Evolutionary conservation across 1,140 invertebrate genomes (phyloP).

Genomic region (Plodia interpunctella): DNA sequence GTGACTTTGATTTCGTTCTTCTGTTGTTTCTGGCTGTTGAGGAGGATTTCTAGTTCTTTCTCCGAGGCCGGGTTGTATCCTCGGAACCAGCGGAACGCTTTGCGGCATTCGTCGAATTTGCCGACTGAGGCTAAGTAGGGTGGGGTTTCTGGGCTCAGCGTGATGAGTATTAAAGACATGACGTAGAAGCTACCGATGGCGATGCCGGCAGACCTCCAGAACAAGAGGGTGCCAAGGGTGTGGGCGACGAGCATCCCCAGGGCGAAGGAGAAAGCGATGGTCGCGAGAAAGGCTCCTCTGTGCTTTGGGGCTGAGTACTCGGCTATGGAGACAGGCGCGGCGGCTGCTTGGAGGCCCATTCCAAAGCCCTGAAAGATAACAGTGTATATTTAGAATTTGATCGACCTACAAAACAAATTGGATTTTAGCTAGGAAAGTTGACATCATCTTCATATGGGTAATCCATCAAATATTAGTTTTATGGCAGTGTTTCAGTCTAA

Average conservation of each 20-base stretch:
- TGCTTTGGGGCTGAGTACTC: conserved; percentile 63
- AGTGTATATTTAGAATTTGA: not conserved
- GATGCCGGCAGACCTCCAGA: conserved; percentile 59
- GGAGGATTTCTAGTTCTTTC: conserved; percentile 55
- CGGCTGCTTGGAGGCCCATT: conserved; percentile 65
- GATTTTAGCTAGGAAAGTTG: too few relatives aligned
- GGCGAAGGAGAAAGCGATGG: conserved; percentile 68
- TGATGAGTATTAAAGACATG: conserved; percentile 49
- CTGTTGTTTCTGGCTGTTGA: conserved; percentile 49
- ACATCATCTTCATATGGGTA: too few relatives aligned
- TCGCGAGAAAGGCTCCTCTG: conserved; percentile 57
- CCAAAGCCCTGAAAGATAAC: conserved; percentile 57
- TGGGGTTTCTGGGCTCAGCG: conserved; percentile 61
- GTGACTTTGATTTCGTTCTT: conserved; percentile 24
- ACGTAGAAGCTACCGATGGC: conserved; percentile 57
- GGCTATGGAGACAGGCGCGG: conserved; percentile 60
- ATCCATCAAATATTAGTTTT: too few relatives aligned
- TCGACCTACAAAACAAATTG: too few relatives aligned
- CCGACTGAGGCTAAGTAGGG: conserved; percentile 54
- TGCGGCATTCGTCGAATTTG: conserved; percentile 42
- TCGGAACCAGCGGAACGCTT: conserved; percentile 55
- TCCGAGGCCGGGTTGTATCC: conserved; percentile 45
- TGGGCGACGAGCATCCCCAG: conserved; percentile 64
- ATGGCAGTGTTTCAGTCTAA: too few relatives aligned
- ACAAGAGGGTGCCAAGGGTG: conserved; percentile 56